Base-by-base conservation (phyloP, 2,797 vertebrate species). In the Malacoraja senta region DNA sequence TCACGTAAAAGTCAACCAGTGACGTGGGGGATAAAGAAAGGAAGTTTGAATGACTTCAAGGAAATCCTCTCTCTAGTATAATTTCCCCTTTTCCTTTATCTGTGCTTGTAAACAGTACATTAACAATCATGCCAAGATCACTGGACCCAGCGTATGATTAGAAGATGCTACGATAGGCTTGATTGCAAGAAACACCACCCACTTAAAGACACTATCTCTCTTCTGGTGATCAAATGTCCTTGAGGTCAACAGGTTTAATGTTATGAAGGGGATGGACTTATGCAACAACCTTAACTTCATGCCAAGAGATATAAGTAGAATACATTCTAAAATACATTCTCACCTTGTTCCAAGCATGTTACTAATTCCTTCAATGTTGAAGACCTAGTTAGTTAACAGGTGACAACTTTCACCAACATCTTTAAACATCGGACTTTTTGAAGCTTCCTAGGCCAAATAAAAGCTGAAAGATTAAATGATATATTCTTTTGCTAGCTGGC, bases 1-100 rank as follows among this genome's bases (percentile, higher is more conserved):
- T 88, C 84, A 88, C 84, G 84, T 88, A 68, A 19, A 68, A 63
- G 17, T 0, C n/a, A 21, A 68, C 17, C 4, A 0, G 17, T 88
- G 84, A 88, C 84, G 84, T 32, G 61, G 61, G 68, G n/a, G 17
- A 21, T 8, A 24, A 88, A 32, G 2, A 88, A 35, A 88, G 84
- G 84, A 88, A 88, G 84, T 68, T 65, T 68, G n/a, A 68, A 88
- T 88, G 84, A 88, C 84, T 88, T 88, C 84, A 88, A 88, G 84
- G 84, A 88, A 88, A 88, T 88, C 84, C 84, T 88, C 24, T 21
- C 63, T 68, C 8, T 17, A 68, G 84, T 21, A 88, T 88, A 88
- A 88, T 88, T 88, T 88, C 63, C n/a, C 63, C 32, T 32, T 68
- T 88, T 68, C 84, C 63, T 68, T 88, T 21, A 88, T 88, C 61